Evolutionary conservation across 2,113 vertebrate species (phyloP).

Genomic region (Corythaeola cristata): DNA sequence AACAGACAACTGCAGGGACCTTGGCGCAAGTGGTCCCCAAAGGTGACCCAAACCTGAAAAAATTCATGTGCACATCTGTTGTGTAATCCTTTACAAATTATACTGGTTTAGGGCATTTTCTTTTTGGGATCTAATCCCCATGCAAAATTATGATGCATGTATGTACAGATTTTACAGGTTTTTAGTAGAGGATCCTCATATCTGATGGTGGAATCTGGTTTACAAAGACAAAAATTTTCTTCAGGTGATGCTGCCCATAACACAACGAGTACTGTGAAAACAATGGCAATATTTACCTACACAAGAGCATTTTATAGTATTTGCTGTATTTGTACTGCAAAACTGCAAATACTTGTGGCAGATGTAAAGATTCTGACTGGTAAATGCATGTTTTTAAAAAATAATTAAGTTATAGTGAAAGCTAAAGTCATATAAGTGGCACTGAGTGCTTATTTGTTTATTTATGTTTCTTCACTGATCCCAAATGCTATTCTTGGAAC

Average conservation of each 20-base stretch:
- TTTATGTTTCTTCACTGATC: not conserved
- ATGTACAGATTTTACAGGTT: not conserved
- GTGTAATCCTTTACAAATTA: not conserved
- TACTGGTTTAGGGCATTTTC: not conserved
- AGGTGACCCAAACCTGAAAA: not conserved
- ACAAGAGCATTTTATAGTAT: not conserved
- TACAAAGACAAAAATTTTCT: not conserved
- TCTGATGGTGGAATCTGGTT: not conserved
- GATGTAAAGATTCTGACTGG: not conserved
- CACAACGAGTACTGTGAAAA: not conserved
- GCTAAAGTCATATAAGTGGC: not conserved
- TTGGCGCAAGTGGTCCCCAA: not conserved
- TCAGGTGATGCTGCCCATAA: not conserved
- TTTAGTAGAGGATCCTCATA: not conserved
- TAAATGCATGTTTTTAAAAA: not conserved
- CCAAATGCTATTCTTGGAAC: not conserved
- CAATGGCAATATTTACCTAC: not conserved
- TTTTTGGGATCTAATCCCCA: accelerated
- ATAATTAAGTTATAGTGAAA: not conserved
- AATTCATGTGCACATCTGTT: accelerated
- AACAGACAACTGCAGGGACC: not conserved
- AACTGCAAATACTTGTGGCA: not conserved
- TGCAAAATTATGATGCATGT: not conserved
- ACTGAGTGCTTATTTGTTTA: not conserved
- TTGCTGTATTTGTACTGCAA: not conserved